A percentile compares a stretch with the other conserved stretches of the same genome.
Conservation (phyloP, 2,888 invertebrate species). For the Mantis religiosa region DNA sequence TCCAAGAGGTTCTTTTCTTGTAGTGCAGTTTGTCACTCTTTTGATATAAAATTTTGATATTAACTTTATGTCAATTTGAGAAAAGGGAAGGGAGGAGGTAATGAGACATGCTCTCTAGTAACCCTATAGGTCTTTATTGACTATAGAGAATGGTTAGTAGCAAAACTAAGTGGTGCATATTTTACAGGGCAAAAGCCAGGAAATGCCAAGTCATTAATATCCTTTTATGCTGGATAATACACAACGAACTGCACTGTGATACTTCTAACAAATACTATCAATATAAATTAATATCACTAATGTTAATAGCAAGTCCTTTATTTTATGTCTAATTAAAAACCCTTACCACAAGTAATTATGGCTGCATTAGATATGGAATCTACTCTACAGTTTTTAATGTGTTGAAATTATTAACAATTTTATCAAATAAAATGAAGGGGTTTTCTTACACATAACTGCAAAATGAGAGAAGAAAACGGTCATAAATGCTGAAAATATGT, state of each 20-base stretch:
- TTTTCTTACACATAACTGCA: too few species aligned
- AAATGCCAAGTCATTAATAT: neutral
- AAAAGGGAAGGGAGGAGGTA: too few species aligned
- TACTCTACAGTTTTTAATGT: too few species aligned
- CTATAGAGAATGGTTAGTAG: neutral
- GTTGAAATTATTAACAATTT: too few species aligned
- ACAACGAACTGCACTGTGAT: neutral
- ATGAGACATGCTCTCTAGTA: neutral
- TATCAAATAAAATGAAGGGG: too few species aligned
- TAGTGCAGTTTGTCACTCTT: neutral
- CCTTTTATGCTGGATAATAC: neutral
- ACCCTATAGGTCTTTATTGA: neutral
- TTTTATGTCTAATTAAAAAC: too few species aligned
- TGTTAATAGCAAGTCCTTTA: too few species aligned
- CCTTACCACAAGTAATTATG: too few species aligned
- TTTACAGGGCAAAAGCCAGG: neutral
- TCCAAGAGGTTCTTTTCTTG: neutral
- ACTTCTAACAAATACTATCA: neutral
- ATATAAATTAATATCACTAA: neutral
- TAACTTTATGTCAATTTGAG: neutral
- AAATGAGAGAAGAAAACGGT: too few species aligned
- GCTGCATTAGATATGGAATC: too few species aligned
- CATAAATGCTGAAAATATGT: too few species aligned
- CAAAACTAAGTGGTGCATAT: neutral
- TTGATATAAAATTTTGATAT: neutral